These are phyloP conservation scores for Sicus ferrugineus DNA, from an alignment of 2,888 invertebrate genomes.

Conservation along the genomic window DNA sequence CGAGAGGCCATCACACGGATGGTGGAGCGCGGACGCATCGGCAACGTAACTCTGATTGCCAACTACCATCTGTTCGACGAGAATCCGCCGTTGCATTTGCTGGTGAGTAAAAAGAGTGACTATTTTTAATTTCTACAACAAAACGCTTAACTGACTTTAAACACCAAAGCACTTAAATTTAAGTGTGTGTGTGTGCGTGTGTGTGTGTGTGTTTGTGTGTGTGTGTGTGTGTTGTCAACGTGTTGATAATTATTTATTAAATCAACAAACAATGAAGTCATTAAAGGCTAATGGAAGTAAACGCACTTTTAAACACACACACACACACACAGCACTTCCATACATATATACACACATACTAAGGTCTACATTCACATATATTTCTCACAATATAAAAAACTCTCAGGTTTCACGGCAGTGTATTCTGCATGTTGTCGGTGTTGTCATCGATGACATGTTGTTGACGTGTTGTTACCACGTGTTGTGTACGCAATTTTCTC, in stretches of 20 bases:
- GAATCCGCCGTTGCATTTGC: conserved; percentile 75
- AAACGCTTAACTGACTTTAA: too few species aligned
- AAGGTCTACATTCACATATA: background rate
- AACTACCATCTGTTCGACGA: conserved; percentile 75
- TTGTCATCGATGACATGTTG: background rate
- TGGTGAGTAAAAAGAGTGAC: conserved; percentile 68
- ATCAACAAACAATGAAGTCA: conserved; percentile 45
- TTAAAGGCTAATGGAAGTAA: conserved; percentile 26
- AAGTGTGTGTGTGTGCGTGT: background rate
- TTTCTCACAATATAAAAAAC: background rate
- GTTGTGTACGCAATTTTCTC: too few species aligned
- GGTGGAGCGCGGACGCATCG: conserved; percentile 70
- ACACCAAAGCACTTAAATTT: too few species aligned
- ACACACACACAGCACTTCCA: background rate
- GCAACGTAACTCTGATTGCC: conserved; percentile 70
- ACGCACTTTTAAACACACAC: background rate
- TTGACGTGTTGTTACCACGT: too few species aligned
- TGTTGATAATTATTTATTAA: conserved; percentile 55
- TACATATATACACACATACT: background rate
- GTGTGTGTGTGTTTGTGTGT: conserved; percentile 4
- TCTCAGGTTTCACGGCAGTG: background rate
- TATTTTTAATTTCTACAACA: too few species aligned
- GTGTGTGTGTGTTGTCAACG: background rate
- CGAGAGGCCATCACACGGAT: conserved; percentile 68
- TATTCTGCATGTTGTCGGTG: background rate